Evolutionary conservation across 2,888 invertebrate species (phyloP), one percentile per base, ranked within the genome.

Genomic region (Penaeus monodon): DNA sequence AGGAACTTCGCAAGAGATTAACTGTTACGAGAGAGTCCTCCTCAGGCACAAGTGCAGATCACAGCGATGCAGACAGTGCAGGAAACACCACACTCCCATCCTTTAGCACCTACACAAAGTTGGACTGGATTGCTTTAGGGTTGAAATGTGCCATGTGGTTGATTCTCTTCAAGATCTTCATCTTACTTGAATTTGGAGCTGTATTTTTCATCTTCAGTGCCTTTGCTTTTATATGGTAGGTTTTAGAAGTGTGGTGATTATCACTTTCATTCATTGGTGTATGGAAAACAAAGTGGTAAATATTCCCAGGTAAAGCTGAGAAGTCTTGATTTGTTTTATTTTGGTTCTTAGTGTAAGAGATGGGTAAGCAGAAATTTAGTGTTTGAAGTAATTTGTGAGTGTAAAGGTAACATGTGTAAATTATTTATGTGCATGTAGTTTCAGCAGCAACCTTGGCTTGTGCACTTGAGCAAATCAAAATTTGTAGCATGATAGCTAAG

Each of bases 141-240:
- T 63, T 88, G 29, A 88, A 84, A 57, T 65, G 57, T 17, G 2
- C 80, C 3, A 84, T 88, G 79, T 98, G 98, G 98, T 91, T 94
- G 0, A 94, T 95, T 0, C 91, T 97, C 14, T 97, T 95, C 92
- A 92, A 94, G 66, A 94, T 97, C 88, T 97, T 97, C 90, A 93
- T 98, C 73, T 94, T 96, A 91, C 92, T 96, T 10, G 95, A 97
- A 92, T 99, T 99, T 93, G 99, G 99, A 22, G 95, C 96, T 10
- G 96, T 99, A 0, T 99, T 95, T 93, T 95, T 99, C 91, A 94
- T 97, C 81, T 90, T 96, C 29, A 96, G 98, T 0, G 93, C 94
- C 2, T 93, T 99, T 78, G 92, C 96, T 91, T 95, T 96, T 38
- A 96, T 98, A 89, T 98, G 95, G 92, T 89, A 81, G 77, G 81